phyloP scores from a whole-genome alignment of 1,140 invertebrate genomes.

The Drosophila lacteicornis region DNA sequence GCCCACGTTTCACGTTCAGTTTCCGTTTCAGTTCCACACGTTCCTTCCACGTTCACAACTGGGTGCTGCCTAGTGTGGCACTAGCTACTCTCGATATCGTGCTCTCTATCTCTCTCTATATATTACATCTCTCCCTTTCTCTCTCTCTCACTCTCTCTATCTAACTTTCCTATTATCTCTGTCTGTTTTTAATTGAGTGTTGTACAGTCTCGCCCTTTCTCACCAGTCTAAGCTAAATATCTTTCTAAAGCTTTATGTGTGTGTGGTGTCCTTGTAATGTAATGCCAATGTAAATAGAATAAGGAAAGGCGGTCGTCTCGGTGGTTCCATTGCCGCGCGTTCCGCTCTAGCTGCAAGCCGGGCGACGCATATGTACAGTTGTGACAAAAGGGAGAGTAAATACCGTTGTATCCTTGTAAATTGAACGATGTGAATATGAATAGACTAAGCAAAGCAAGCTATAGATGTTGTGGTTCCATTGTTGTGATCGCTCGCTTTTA shows the following conservation, averaged over 20 bases:
- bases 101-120: conserved; percentile 10
- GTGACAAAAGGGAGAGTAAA: neutral
- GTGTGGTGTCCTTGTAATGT: conserved; percentile 21
- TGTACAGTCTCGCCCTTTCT: conserved; percentile 35
- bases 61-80: conserved; percentile 48
- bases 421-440: conserved; percentile 39
- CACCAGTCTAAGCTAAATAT: conserved; percentile 18
- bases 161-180: conserved; percentile 22
- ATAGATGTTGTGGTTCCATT: conserved; percentile 43
- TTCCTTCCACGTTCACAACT: conserved; percentile 17
- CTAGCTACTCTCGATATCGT: conserved; percentile 31
- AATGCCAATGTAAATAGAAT: conserved; percentile 35
- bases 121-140: conserved; percentile 21
- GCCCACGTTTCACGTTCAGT: conserved; percentile 53
- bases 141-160: conserved; percentile 14
- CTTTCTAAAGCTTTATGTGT: conserved; percentile 20
- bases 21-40: conserved; percentile 36
- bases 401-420: conserved; percentile 24
- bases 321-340: conserved; percentile 5
- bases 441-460: conserved; percentile 13
- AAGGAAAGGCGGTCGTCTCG: too few relatives aligned
- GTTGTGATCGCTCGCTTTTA: conserved; percentile 64
- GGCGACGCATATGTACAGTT: conserved; percentile 27
- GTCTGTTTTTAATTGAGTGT: conserved; percentile 37
- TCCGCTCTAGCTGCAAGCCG: neutral